Conservation (phyloP, 2,113 vertebrate genomes). For the Perca flavescens region DNA sequence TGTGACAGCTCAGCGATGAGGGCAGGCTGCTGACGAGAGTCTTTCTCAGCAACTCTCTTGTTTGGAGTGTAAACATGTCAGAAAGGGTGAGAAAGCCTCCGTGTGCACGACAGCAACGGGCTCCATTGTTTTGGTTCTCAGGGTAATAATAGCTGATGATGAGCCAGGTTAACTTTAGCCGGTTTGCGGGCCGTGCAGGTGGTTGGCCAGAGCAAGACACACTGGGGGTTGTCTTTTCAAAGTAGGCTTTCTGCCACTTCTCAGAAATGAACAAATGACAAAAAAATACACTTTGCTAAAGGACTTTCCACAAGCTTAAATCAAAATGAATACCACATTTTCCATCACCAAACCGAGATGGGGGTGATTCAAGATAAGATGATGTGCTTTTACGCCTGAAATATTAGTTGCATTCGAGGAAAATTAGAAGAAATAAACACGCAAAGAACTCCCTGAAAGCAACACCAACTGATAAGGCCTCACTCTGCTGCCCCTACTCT, state of each 20-base stretch:
- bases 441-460: slow-evolving; percentile 51
- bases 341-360: slow-evolving; percentile 21
- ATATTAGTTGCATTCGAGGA: slow-evolving; percentile 40
- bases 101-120: slow-evolving; percentile 29
- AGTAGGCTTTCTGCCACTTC: slow-evolving; percentile 17
- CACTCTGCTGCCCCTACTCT: slow-evolving; percentile 25
- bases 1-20: slow-evolving; percentile 62
- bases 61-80: slow-evolving; percentile 84
- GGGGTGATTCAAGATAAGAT: slow-evolving; percentile 29
- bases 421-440: slow-evolving; percentile 29
- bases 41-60: slow-evolving; percentile 78
- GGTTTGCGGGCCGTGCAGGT: slow-evolving; percentile 45
- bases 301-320: slow-evolving; percentile 14
- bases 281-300: neutral
- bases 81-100: slow-evolving; percentile 80
- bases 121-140: slow-evolving; percentile 80
- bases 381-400: slow-evolving; percentile 33
- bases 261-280: neutral
- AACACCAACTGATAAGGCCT: slow-evolving; percentile 65
- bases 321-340: slow-evolving; percentile 16
- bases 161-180: slow-evolving; percentile 49
- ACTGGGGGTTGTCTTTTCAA: neutral
- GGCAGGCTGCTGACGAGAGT: slow-evolving; percentile 71
- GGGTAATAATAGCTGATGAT: slow-evolving; percentile 70
- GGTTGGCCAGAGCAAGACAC: slow-evolving; percentile 22